A percentile compares a stretch with the other conserved stretches of the same genome.
Evolutionary conservation across 2,797 vertebrate genomes (phyloP).

Genomic region (Coccyzus lansbergi): DNA sequence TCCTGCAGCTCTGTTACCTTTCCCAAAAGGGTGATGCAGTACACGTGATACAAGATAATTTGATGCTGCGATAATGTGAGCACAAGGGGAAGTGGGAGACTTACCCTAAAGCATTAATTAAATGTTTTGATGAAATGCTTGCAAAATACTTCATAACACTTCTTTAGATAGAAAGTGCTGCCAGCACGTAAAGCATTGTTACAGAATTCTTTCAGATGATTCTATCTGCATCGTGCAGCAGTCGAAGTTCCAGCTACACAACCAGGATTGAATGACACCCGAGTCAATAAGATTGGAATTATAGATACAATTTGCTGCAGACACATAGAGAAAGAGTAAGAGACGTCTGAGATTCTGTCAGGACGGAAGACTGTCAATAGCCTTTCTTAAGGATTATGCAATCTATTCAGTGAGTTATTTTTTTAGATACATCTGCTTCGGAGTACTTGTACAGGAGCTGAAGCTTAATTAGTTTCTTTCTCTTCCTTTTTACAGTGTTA

Average conservation of each 20-base stretch:
- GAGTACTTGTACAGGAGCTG: neutral
- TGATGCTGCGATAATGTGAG: neutral
- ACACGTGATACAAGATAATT: neutral
- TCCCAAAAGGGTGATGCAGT: neutral
- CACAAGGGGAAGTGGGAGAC: neutral
- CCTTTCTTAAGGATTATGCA: conserved; percentile 17
- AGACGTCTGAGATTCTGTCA: neutral
- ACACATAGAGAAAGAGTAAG: neutral
- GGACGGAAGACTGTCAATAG: neutral
- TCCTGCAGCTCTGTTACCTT: neutral
- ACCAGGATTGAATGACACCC: conserved; percentile 3
- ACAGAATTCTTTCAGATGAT: neutral
- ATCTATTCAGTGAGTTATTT: conserved; percentile 14
- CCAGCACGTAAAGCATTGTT: neutral
- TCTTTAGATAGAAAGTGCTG: neutral
- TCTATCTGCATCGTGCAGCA: neutral
- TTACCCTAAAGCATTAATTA: conserved; percentile 33
- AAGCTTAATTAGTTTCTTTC: neutral
- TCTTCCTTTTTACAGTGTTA: neutral
- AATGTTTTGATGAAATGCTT: conserved; percentile 13
- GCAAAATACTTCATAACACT: neutral
- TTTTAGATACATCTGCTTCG: neutral
- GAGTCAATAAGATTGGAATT: neutral
- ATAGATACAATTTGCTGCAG: conserved; percentile 29
- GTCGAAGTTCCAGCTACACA: neutral